Conservation (phyloP, 2,888 invertebrate genomes). For the Tiliacea citrago region DNA sequence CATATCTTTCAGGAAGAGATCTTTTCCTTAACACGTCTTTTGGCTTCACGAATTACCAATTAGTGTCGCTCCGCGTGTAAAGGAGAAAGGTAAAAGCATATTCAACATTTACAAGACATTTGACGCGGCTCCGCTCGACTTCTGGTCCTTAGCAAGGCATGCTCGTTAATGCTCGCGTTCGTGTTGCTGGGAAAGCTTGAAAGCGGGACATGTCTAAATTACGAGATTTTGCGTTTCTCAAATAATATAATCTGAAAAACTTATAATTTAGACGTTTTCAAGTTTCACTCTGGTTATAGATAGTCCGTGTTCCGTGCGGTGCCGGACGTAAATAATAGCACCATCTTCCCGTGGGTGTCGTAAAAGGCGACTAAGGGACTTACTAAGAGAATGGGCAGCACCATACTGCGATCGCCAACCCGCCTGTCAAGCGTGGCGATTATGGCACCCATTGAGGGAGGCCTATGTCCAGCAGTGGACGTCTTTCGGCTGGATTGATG, state of each 20-base stretch:
- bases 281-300: too few species aligned
- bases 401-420: too few species aligned
- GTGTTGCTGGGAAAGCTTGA: background rate
- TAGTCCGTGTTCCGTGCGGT: too few species aligned
- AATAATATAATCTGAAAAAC: background rate
- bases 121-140: slow-evolving; percentile 49
- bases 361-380: too few species aligned
- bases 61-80: slow-evolving; percentile 33
- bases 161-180: slow-evolving; percentile 65
- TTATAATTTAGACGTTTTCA: background rate
- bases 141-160: slow-evolving; percentile 41
- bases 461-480: too few species aligned
- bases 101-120: slow-evolving; percentile 60
- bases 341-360: too few species aligned
- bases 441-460: too few species aligned
- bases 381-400: too few species aligned
- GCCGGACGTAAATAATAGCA: too few species aligned
- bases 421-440: too few species aligned
- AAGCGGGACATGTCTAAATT: background rate
- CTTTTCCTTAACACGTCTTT: slow-evolving; percentile 46
- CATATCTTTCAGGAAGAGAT: slow-evolving; percentile 38
- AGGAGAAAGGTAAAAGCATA: slow-evolving; percentile 38
- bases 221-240: background rate
- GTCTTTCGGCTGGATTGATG: too few species aligned
- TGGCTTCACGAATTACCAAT: slow-evolving; percentile 53